Percentiles rank a stretch among this genome's conserved stretches.
phyloP scores from a whole-genome alignment of 2,113 vertebrate species.

The Sphyrna mokarran region DNA sequence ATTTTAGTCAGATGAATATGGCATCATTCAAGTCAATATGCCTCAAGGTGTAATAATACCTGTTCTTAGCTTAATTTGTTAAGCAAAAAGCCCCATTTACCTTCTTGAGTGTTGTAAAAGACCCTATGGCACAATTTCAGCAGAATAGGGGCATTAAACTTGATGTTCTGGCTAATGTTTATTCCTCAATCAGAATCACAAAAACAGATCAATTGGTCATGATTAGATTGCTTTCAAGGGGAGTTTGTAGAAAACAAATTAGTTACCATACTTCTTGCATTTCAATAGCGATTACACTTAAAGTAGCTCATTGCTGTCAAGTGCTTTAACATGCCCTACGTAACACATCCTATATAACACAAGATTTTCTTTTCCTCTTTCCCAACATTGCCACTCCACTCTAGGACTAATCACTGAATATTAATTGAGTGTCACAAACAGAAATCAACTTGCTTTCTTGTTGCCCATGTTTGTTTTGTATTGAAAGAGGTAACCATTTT shows the following conservation, averaged over 20 bases:
- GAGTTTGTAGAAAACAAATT: not conserved
- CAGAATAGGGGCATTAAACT: not conserved
- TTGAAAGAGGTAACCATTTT: too few relatives aligned
- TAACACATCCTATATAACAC: not conserved
- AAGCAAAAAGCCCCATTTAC: not conserved
- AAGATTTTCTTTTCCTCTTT: not conserved
- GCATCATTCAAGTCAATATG: not conserved
- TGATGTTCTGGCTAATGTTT: not conserved
- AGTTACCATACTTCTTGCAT: not conserved
- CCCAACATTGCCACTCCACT: not conserved
- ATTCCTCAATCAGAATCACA: not conserved
- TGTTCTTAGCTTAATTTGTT: not conserved
- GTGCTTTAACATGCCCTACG: not conserved
- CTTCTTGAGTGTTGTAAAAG: not conserved
- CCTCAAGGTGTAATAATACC: not conserved
- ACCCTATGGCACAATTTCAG: too few relatives aligned
- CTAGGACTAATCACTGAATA: not conserved
- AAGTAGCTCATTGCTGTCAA: not conserved
- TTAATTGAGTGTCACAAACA: not conserved
- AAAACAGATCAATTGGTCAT: not conserved
- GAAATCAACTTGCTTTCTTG: not conserved
- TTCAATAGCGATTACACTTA: not conserved
- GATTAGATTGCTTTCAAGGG: not conserved
- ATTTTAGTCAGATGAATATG: not conserved
- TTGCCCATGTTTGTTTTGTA: too few relatives aligned